Conservation (phyloP, 2,797 vertebrate species). For the Nannoperca australis region DNA sequence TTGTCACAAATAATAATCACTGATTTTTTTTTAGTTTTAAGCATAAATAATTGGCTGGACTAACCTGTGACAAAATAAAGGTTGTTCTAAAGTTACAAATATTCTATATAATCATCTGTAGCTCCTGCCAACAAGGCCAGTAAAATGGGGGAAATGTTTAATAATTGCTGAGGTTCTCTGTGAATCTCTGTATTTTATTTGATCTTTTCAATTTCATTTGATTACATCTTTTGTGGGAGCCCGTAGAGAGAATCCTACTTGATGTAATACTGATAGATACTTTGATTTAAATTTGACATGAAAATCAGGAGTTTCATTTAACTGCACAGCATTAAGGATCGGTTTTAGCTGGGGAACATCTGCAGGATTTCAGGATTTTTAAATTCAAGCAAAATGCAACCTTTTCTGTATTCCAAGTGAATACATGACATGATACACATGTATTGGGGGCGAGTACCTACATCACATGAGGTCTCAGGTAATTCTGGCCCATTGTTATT, state of each 20-base stretch:
- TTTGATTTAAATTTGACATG: background rate
- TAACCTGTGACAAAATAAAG: background rate
- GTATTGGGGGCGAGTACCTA: background rate
- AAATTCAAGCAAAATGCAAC: background rate
- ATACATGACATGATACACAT: background rate
- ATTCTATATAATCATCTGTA: background rate
- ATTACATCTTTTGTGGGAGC: too few relatives aligned
- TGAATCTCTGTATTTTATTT: background rate
- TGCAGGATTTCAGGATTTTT: background rate
- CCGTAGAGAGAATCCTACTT: background rate
- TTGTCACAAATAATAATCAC: background rate
- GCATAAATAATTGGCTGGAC: background rate
- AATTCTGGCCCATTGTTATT: conserved; percentile 4
- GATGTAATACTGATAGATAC: background rate
- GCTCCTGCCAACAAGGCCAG: too few relatives aligned
- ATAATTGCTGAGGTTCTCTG: background rate
- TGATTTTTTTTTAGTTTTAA: background rate
- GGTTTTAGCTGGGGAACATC: background rate
- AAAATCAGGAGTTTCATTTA: background rate
- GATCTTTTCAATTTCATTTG: background rate
- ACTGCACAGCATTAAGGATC: background rate
- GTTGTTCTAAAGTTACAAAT: background rate
- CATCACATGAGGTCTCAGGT: conserved; percentile 4
- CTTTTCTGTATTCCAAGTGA: background rate
- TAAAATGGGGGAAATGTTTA: too few relatives aligned